Conservation (phyloP, 2,113 vertebrate species). For the Phasianus colchicus region DNA sequence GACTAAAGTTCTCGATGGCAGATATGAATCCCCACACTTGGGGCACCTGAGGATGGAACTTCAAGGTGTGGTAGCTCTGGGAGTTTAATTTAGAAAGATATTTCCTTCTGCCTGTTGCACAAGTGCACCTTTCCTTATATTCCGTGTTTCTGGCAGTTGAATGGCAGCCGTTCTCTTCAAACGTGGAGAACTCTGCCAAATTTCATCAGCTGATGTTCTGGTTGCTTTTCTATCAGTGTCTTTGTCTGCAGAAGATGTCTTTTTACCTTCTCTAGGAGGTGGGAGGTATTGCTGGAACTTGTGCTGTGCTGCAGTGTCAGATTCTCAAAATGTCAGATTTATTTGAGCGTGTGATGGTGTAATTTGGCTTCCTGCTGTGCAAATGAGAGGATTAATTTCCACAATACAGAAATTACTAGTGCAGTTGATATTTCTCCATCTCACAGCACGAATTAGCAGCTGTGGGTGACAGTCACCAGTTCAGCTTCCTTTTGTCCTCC, state of each 20-base stretch:
- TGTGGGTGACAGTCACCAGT: neutral
- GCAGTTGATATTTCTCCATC: neutral
- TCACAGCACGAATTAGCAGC: neutral
- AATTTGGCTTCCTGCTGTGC: constrained; percentile 33
- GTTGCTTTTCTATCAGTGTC: neutral
- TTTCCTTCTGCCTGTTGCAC: neutral
- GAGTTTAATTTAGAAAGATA: neutral
- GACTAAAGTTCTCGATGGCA: neutral
- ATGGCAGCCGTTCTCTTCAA: neutral
- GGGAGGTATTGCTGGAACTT: constrained; percentile 2
- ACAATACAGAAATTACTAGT: constrained; percentile 45
- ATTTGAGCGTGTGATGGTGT: constrained; percentile 27
- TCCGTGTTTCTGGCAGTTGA: neutral
- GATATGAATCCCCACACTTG: neutral
- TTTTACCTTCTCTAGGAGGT: neutral
- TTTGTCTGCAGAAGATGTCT: neutral
- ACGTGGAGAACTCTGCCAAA: neutral
- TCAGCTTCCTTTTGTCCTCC: neutral
- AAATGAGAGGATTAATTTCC: constrained; percentile 56
- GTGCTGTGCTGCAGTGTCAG: neutral
- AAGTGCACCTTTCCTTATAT: neutral
- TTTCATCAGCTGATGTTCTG: neutral
- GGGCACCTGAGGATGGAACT: neutral
- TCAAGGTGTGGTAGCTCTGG: neutral
- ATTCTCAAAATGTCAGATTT: constrained; percentile 33